Evolutionary conservation across 2,888 invertebrate genomes (phyloP), one percentile per base, ranked within the genome.

Genomic region (Perizoma affinitatum): DNA sequence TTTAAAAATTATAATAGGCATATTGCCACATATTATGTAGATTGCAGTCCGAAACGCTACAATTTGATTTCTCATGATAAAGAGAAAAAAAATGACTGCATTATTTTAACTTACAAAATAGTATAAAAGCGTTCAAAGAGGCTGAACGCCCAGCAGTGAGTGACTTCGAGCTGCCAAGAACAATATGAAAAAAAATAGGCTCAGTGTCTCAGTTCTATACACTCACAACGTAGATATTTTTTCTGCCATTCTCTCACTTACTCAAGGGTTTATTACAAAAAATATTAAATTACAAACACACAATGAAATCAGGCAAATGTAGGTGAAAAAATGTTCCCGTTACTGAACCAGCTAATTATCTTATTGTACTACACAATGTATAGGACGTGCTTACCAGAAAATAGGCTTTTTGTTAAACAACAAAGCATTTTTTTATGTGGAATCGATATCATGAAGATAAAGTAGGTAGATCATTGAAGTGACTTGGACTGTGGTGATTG

Each of bases 211-310:
- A 78, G 22, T 22, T 78, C 76, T 73, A 73, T 74, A 67, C 46
- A 74, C 76, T 70, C 70, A 84, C 82, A 83, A 84, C 80, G 78
- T 75, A 66, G 65, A 69, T 72, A 75, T 78, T 84, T 86, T 83
- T 83, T 80, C 72, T 73, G 63, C 70, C 82, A 70, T 84, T 81
- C 83, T 84, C 84, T 82, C 80, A 76, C 78, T 71, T 71, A 75
- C 78, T 78, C 72, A 73, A 80, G 78, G 79, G 80, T 77, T 80
- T 73, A 79, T 79, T 80, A 86, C 81, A 90, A 90, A 90, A 90
- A 90, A 88, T 88, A 91, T 92, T 89, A 89, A 88, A 90, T 92
- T 91, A 90, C 91, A 76, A 74, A 73, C 73, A 70, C 75, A 85
- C 87, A 90, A 90, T 79, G 79, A 79, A 78, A 75, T 82, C 80